phyloP scores from a whole-genome alignment of 1,140 invertebrate species.

The Physella acuta region DNA sequence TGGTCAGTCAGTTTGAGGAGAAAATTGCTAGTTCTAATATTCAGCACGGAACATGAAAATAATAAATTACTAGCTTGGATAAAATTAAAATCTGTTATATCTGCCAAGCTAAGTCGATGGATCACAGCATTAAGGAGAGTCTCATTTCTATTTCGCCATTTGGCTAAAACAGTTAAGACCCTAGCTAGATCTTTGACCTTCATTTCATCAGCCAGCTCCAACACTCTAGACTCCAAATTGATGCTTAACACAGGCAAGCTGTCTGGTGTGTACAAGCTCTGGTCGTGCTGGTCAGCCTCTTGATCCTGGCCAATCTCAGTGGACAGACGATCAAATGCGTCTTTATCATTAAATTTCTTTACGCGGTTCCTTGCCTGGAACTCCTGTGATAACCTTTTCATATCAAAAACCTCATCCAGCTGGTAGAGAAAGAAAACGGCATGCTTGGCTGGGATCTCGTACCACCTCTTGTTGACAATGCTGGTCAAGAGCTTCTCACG shows the following conservation, averaged over 20 bases:
- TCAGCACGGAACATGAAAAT: slow-evolving; percentile 2
- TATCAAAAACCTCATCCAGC: slow-evolving; percentile 17
- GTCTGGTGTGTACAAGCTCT: neutral
- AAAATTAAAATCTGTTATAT: neutral
- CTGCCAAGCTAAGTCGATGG: slow-evolving; percentile 9
- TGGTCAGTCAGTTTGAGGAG: neutral
- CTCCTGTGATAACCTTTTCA: neutral
- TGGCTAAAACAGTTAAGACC: slow-evolving; percentile 5
- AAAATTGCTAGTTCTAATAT: neutral
- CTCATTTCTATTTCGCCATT: slow-evolving; percentile 14
- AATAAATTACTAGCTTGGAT: slow-evolving; percentile 18
- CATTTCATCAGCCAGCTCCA: neutral
- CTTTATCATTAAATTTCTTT: neutral
- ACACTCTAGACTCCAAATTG: slow-evolving; percentile 15
- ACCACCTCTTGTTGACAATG: slow-evolving; percentile 14
- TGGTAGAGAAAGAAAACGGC: slow-evolving; percentile 18
- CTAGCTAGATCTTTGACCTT: slow-evolving; percentile 20
- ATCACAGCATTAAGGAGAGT: slow-evolving; percentile 6
- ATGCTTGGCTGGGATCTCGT: slow-evolving; percentile 16
- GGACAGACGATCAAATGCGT: neutral
- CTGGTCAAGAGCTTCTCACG: neutral
- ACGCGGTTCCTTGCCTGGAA: neutral
- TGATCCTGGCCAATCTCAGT: neutral
- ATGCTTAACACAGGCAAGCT: neutral
- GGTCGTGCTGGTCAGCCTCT: neutral